Evolutionary conservation across 2,113 vertebrate genomes (phyloP), one percentile per base, ranked within the genome.

Genomic region (Bothrops jararaca): DNA sequence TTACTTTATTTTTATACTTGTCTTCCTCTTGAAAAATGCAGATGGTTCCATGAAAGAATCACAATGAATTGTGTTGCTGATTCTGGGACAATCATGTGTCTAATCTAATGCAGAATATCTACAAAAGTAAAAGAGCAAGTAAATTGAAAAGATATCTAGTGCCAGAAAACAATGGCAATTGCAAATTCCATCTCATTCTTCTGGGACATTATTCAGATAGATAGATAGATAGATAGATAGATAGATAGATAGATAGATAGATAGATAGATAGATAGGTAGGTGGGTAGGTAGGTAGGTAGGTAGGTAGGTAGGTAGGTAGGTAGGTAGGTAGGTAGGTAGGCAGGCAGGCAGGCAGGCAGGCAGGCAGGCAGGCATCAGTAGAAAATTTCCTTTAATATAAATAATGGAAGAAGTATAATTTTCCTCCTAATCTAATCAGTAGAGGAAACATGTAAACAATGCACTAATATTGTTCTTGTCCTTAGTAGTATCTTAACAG

Each of bases 261-360:
- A 45, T 45, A 45, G 45, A 45, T 45, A 45, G 45, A 45, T 45
- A 45, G 45, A 45, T 45, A 45, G 45, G 4, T 45, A 45, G 45
- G 0, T 45, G 4, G 45, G 0, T 5, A 45, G 45, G 0, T 5
- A 45, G 45, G 4, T 3, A 45, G 45, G 3, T 1, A 45, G 45
- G 3, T 1, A 45, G 48, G 1, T 1, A 48, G 48, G 1, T n/a
- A 45, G 45, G 0, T 45, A 45, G 45, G 0, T 5, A 45, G 45
- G 0, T 5, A 45, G 45, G 4, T 3, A 45, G 45, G 3, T 1
- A 45, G 45, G 3, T 1, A 45, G 48, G 1, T 1, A 48, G 48
- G 1, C 7, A 48, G 48, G 1, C 8, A 50, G 48, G 1, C 8
- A 50, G 48, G 1, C 8, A 50, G 48, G 1, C 8, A 50, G 8